A percentile compares a stretch with the other conserved stretches of the same genome.
These are phyloP conservation scores for Patiria miniata DNA, from an alignment of 35 echinoderm and acorn worm species.

Conservation along the genomic window DNA sequence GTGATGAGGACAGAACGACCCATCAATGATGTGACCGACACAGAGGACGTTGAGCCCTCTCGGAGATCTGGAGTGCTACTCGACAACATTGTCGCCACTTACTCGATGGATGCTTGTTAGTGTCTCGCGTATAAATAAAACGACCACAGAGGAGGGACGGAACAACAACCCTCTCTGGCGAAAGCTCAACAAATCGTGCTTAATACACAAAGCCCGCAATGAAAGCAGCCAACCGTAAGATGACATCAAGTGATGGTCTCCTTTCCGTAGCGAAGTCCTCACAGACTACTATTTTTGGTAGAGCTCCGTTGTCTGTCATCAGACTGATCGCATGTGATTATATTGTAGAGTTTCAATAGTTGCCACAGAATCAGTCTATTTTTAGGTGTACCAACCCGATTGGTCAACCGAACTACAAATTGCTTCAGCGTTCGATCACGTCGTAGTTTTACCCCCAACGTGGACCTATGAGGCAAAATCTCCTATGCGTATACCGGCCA, in stretches of 20 bases:
- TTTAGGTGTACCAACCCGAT: too few relatives aligned
- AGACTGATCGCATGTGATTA: not conserved
- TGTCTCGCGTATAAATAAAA: not conserved
- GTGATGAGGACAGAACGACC: not conserved
- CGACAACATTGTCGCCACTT: constrained; percentile 18
- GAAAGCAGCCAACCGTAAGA: not conserved
- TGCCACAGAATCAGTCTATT: too few relatives aligned
- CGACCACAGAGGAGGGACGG: too few relatives aligned
- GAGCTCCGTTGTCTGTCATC: not conserved
- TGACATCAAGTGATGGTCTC: not conserved
- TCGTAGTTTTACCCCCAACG: too few relatives aligned
- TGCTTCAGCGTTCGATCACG: too few relatives aligned
- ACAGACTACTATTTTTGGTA: not conserved
- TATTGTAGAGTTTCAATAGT: too few relatives aligned
- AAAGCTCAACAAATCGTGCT: too few relatives aligned
- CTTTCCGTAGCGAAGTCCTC: not conserved
- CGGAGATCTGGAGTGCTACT: constrained; percentile 42
- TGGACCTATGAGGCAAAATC: too few relatives aligned
- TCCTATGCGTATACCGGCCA: too few relatives aligned
- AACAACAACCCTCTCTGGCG: too few relatives aligned
- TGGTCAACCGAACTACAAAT: too few relatives aligned
- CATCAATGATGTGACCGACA: constrained; percentile 11
- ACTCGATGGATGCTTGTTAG: not conserved
- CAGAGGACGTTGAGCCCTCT: constrained; percentile 3
- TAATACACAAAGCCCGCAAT: not conserved